phyloP scores from a whole-genome alignment of 2,113 vertebrate genomes.

The Ranitomeya variabilis region DNA sequence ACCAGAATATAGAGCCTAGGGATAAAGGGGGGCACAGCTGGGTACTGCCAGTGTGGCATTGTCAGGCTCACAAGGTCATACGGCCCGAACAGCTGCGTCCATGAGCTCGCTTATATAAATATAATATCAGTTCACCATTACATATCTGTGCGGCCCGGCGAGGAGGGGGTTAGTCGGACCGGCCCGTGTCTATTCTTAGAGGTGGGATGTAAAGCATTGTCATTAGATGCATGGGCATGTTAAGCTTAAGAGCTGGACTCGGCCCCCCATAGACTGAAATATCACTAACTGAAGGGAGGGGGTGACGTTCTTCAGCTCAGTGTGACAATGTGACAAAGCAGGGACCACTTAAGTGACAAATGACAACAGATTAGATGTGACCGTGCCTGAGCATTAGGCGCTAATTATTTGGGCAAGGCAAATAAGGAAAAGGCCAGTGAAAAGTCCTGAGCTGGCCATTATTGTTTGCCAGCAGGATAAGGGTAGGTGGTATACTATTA shows the following conservation, averaged over 20 bases:
- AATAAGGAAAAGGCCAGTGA: background rate
- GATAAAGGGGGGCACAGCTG: constrained; percentile 30
- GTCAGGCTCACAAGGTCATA: constrained; percentile 47
- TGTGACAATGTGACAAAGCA: constrained; percentile 38
- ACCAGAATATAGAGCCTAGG: too few relatives aligned
- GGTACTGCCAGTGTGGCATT: constrained; percentile 6
- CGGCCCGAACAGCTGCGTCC: constrained; percentile 46
- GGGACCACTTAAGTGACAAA: constrained; percentile 28
- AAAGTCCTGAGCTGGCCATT: background rate
- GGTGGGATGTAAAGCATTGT: constrained; percentile 31
- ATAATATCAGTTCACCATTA: constrained; percentile 43
- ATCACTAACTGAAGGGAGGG: background rate
- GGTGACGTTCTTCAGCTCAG: background rate
- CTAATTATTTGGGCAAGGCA: background rate
- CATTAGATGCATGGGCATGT: constrained; percentile 24
- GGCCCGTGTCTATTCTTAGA: constrained; percentile 38
- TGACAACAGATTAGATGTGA: background rate
- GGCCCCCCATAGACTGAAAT: background rate
- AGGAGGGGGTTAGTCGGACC: constrained; percentile 37
- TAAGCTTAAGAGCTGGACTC: background rate
- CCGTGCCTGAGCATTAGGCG: background rate
- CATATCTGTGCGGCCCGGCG: background rate
- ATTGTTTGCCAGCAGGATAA: background rate
- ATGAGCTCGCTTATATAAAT: constrained; percentile 36
- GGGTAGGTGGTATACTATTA: background rate